phyloP scores from a whole-genome alignment of 2,113 vertebrate species.

The Hypocryptadius cinnamomeus region DNA sequence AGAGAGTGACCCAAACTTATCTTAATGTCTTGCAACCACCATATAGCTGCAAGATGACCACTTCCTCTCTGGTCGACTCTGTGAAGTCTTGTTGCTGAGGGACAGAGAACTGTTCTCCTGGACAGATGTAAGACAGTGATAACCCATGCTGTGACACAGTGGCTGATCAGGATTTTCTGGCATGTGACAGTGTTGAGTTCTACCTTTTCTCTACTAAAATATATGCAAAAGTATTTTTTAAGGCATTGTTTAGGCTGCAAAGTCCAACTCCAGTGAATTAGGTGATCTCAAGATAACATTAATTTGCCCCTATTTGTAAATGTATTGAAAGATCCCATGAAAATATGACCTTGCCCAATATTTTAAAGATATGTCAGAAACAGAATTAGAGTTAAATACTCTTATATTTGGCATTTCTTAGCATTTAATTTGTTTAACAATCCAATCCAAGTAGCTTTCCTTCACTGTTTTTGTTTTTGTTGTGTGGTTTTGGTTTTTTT shows the following conservation, averaged over 20 bases:
- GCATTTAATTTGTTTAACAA: not conserved
- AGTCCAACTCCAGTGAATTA: not conserved
- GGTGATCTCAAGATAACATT: not conserved
- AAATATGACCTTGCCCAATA: not conserved
- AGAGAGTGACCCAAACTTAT: not conserved
- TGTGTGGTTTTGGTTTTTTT: not conserved
- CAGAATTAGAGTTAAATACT: not conserved
- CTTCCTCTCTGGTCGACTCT: not conserved
- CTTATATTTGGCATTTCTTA: not conserved
- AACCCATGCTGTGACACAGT: not conserved
- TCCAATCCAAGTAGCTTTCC: not conserved
- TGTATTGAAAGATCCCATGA: not conserved
- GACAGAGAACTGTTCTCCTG: not conserved
- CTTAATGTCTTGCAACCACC: not conserved
- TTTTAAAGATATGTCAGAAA: not conserved
- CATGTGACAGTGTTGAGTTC: not conserved
- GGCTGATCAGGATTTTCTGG: not conserved
- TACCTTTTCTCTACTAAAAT: not conserved
- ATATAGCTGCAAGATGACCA: not conserved
- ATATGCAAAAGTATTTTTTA: not conserved
- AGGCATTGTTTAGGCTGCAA: not conserved
- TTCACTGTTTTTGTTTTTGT: not conserved
- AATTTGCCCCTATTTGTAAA: not conserved
- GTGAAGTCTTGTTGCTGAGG: not conserved
- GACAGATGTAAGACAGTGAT: not conserved